These are phyloP conservation scores for Martes martes DNA, from an alignment of 2,113 vertebrate genomes.

Conservation along the genomic window DNA sequence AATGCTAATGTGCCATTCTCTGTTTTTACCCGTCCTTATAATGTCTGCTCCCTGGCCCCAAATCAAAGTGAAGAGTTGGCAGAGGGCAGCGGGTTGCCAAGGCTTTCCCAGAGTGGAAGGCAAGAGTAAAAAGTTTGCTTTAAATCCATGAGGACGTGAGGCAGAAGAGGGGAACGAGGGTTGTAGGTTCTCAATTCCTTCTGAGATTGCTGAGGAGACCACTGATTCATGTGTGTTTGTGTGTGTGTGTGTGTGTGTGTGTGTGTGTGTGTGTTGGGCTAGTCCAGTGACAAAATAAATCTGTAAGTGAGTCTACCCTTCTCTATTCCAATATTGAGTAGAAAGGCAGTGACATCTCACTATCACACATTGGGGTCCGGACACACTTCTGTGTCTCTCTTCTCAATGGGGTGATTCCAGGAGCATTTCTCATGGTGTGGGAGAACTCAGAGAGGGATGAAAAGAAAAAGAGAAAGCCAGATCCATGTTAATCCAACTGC, in stretches of 20 bases:
- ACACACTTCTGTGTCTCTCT: neutral
- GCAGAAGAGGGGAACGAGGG: neutral
- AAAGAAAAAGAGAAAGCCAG: neutral
- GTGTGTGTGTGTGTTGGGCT: neutral
- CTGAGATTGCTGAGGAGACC: neutral
- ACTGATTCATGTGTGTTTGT: neutral
- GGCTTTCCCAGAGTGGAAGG: conserved; percentile 56
- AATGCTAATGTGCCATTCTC: conserved; percentile 72
- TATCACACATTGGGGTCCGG: neutral
- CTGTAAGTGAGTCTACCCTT: neutral
- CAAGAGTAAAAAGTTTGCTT: conserved; percentile 56
- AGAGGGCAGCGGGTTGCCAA: neutral
- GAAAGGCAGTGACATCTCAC: neutral
- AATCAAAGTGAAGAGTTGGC: conserved; percentile 51
- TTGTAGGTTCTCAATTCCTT: conserved; percentile 5
- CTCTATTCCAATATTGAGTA: neutral
- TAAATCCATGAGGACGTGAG: conserved; percentile 26
- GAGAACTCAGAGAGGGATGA: neutral
- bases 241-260: neutral
- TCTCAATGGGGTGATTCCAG: neutral
- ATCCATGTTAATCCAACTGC: neutral
- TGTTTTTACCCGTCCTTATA: conserved; percentile 70
- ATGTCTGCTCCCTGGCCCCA: neutral
- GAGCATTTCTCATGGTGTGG: neutral
- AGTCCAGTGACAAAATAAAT: neutral